Base-by-base conservation (phyloP, 2,113 vertebrate species). In the Paracanthobrama guichenoti region DNA sequence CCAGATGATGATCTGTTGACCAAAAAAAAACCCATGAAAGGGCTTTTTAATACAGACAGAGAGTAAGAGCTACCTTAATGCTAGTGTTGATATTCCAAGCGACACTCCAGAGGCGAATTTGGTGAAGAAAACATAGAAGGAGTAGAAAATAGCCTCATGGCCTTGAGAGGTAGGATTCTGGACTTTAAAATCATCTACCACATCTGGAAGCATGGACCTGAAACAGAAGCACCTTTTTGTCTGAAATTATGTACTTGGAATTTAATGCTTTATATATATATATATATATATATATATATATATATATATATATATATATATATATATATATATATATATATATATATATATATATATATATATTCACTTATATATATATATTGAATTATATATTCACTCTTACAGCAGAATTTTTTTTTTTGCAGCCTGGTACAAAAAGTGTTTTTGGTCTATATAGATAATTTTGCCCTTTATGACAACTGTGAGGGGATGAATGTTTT, bases 181-280 rank as follows among this genome's bases (percentile, higher is more conserved):
- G 77, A 98, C 90, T 88, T 95, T 96, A 93, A 98, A 99, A 91
- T 98, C 96, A 0, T 99, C 97, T 3, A 99, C 87, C 4, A 96
- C 97, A 0, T 99, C 97, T 0, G 97, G 97, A 86, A 98, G 94
- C 97, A 98, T 99, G 14, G 97, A 99, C 97, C 97, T 98, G 89
- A 79, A 48, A 83, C 13, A 73, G 16, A 57, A 35, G 44, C 62
- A 69, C 24, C 4, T 22, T 8, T 20, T 28, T 16, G 39, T 55
- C 18, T 59, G 12, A 71, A 42, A 82, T 14, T 18, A 2, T 55
- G n/a, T 76, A 39, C 28, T 13, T 22, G 20, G 6, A 2, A 59
- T 78, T 78, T 16, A 59, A n/a, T 12, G 26, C 9, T 31, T n/a
- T n/a, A n/a, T n/a, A n/a, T n/a, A n/a, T n/a, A n/a, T n/a, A n/a